These are phyloP conservation scores for Eustalomyia histrio DNA, from an alignment of 2,888 invertebrate genomes.

Conservation along the genomic window DNA sequence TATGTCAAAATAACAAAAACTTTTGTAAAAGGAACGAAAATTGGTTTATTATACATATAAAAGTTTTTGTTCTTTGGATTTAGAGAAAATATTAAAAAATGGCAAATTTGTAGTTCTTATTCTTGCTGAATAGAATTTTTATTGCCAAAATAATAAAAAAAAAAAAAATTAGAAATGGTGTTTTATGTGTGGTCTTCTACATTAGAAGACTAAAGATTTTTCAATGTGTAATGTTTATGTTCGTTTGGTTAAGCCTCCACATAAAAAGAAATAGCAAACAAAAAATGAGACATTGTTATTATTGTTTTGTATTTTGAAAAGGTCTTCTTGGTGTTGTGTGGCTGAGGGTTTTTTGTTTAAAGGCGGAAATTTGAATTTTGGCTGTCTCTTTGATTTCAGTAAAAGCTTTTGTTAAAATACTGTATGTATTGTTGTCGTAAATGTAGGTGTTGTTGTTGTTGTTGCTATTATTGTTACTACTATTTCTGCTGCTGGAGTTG, in stretches of 20 bases:
- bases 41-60: too few relatives aligned
- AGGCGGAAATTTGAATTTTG: slow-evolving; percentile 60
- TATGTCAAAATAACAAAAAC: too few relatives aligned
- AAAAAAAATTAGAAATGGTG: not conserved
- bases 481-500: not conserved
- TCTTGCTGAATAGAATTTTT: too few relatives aligned
- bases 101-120: too few relatives aligned
- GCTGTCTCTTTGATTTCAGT: slow-evolving; percentile 28
- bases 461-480: too few relatives aligned
- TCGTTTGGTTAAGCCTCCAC: not conserved
- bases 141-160: too few relatives aligned
- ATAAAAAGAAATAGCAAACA: not conserved
- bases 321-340: not conserved
- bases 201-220: not conserved
- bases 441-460: too few relatives aligned
- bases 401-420: slow-evolving; percentile 1
- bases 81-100: too few relatives aligned
- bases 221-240: not conserved
- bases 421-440: slow-evolving; percentile 7
- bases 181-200: not conserved
- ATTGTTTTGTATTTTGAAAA: slow-evolving; percentile 16
- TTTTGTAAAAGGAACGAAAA: too few relatives aligned
- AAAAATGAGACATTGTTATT: slow-evolving; percentile 3
- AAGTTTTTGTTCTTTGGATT: too few relatives aligned
- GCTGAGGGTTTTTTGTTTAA: slow-evolving; percentile 33